Conservation (phyloP, 2,888 invertebrate species). For the Campaea margaritaria region DNA sequence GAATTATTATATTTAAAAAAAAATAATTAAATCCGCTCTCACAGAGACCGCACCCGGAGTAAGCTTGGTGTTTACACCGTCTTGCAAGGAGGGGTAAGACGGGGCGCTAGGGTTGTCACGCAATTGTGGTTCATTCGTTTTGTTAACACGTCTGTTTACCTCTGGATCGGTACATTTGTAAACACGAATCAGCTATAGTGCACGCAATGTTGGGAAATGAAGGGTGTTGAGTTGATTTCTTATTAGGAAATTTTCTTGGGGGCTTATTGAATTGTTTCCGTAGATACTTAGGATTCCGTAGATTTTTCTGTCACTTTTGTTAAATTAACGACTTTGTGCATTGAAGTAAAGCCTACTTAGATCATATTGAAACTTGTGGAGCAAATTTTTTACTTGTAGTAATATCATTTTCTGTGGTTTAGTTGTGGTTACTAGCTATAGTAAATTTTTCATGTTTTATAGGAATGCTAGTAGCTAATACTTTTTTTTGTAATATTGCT, state of each 20-base stretch:
- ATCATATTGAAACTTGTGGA: no score
- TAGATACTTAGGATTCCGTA: no score
- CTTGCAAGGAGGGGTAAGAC: slow-evolving; percentile 75
- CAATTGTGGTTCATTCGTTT: slow-evolving; percentile 54
- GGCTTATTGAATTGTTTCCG: no score
- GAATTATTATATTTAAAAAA: background rate
- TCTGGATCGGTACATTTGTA: slow-evolving; percentile 26
- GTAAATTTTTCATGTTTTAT: no score
- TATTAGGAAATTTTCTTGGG: slow-evolving; percentile 3
- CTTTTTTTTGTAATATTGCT: no score
- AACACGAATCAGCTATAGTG: slow-evolving; percentile 15
- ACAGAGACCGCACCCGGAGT: slow-evolving; percentile 42
- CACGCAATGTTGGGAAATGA: slow-evolving; percentile 50
- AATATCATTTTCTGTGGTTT: no score
- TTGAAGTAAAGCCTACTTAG: no score
- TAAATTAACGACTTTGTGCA: no score
- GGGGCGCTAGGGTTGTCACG: slow-evolving; percentile 66
- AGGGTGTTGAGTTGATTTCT: slow-evolving; percentile 26
- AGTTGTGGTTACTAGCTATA: no score
- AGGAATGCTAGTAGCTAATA: no score
- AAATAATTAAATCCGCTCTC: slow-evolving; percentile 35
- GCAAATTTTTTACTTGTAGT: no score
- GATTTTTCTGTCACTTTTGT: no score
- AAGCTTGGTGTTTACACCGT: slow-evolving; percentile 62
- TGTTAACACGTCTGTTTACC: slow-evolving; percentile 41